Evolutionary conservation across 2,113 vertebrate genomes (phyloP), one percentile per base, ranked within the genome.

Genomic region (Zosterops borbonicus): DNA sequence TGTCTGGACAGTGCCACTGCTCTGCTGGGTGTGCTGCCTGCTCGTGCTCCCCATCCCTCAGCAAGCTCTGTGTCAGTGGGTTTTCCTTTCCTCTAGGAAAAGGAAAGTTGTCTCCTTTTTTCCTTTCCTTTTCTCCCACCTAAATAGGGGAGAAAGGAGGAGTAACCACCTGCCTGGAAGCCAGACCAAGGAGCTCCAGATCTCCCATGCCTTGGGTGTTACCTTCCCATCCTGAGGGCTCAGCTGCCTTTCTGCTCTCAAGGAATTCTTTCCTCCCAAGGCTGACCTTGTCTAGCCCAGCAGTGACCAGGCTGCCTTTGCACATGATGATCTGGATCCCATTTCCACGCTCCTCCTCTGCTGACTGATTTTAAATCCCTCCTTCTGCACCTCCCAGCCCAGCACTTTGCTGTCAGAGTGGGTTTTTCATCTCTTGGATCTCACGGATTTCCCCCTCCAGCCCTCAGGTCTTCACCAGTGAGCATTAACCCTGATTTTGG

Each of bases 281-380:
- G 12, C 8, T 25, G 46, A 91, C 17, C 24, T 75, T 14, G 5
- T 37, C 42, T 35, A 60, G 50, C 37, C 46, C 14, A 6, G 47
- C 50, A 67, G 14, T 6, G 5, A 55, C 35, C 6, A 1, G 6
- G 6, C 47, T 47, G 35, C 2, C 0, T 59, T 69, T 64, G 24
- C 4, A 3, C 0, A 0, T 8, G 12, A 12, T 49, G 50, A 58
- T 50, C 35, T 25, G 70, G 29, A 25, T 77, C n/a, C 49, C n/a
- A 8, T 89, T 83, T 56, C 55, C 2, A 0, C 11, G 25, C 35
- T 50, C 41, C 47, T 87, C 12, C 53, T 92, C 13, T 46, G 33
- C 53, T 75, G 53, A 21, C 44, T 2, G 0, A 52, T 17, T 28
- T 28, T 28, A 52, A 52, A 28, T 10, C 47, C 2, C 20, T 56